phyloP scores from a whole-genome alignment of 2,797 vertebrate genomes.

The Muraenolepis orangiensis region DNA sequence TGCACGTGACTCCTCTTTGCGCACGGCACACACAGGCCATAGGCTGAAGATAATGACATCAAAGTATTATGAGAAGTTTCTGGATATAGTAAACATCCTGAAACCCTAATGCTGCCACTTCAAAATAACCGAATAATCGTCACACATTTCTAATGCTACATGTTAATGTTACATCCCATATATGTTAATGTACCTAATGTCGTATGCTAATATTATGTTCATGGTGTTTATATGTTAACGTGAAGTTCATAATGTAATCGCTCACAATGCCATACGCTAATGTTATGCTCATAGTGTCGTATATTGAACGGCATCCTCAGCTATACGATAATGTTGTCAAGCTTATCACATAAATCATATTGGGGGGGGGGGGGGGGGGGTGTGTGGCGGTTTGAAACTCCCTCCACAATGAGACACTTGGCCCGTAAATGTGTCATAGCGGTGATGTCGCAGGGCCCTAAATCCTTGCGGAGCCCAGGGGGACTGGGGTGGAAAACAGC shows the following conservation, averaged over 20 bases:
- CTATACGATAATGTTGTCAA: not conserved
- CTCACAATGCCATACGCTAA: not conserved
- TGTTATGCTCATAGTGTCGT: not conserved
- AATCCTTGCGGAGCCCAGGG: not conserved
- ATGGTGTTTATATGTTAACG: not conserved
- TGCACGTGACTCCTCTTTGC: not conserved
- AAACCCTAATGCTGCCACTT: not conserved
- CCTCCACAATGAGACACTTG: not conserved
- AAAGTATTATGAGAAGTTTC: not conserved
- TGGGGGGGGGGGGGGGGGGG: no score
- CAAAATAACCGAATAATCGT: not conserved
- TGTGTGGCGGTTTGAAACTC: not conserved
- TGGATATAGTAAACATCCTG: no score
- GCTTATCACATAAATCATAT: not conserved
- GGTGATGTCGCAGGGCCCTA: not conserved
- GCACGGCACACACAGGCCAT: no score
- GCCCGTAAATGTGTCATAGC: not conserved
- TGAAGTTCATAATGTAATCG: not conserved
- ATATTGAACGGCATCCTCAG: not conserved
- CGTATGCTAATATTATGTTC: not conserved
- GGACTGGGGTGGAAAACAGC: not conserved
- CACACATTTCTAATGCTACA: not conserved
- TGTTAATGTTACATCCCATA: not conserved
- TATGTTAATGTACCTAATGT: not conserved
- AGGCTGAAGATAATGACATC: not conserved